Percentiles rank a stretch among this genome's conserved stretches.
phyloP scores from a whole-genome alignment of 1,140 invertebrate genomes.

The Saccostrea glomerata region DNA sequence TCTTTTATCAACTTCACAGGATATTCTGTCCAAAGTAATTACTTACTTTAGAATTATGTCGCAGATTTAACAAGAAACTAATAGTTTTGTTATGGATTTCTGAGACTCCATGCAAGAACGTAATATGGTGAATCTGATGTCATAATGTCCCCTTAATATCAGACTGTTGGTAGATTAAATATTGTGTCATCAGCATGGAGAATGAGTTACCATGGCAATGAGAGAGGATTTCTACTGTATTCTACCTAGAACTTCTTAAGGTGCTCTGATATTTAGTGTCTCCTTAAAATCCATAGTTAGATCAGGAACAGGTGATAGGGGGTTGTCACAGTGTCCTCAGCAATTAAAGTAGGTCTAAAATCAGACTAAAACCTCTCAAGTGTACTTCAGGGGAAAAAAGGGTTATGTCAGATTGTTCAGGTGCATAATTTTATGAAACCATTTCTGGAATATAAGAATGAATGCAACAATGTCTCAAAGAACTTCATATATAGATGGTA shows the following conservation, averaged over 20 bases:
- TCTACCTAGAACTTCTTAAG: background rate
- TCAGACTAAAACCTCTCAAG: background rate
- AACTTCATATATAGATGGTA: background rate
- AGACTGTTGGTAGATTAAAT: background rate
- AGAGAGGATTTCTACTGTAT: background rate
- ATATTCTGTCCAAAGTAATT: background rate
- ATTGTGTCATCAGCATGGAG: slow-evolving; percentile 19
- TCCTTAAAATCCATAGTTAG: background rate
- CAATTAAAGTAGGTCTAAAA: background rate
- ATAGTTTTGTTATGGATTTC: background rate
- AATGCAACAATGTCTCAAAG: background rate
- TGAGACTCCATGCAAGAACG: background rate
- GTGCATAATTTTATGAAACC: background rate
- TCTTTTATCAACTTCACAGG: background rate
- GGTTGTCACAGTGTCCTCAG: background rate
- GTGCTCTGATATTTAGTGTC: background rate
- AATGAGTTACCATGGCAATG: background rate
- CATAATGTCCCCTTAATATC: background rate
- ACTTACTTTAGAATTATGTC: background rate
- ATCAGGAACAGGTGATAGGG: background rate
- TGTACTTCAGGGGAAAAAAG: background rate
- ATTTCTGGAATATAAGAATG: background rate
- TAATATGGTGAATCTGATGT: background rate
- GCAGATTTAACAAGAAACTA: background rate
- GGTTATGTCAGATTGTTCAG: background rate